A percentile compares a stretch with the other conserved stretches of the same genome.
Conservation (phyloP, 2,888 invertebrate genomes). For the Limnephilus lunatus region DNA sequence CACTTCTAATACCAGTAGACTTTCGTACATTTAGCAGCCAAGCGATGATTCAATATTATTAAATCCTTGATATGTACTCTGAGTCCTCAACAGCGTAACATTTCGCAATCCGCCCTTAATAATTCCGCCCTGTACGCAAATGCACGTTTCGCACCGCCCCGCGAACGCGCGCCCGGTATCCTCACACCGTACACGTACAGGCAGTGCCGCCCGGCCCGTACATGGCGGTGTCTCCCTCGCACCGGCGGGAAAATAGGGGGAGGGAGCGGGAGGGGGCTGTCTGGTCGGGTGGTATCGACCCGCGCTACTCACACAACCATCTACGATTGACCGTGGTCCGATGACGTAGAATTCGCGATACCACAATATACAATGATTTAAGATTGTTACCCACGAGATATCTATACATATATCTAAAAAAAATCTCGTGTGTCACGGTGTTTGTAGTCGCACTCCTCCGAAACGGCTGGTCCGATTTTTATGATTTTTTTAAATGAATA, state of each 20-base stretch:
- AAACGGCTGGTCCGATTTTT: too few species aligned
- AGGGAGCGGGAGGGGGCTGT: background rate
- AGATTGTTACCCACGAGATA: too few species aligned
- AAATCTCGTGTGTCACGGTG: too few species aligned
- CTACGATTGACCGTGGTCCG: background rate
- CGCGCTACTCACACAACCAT: background rate
- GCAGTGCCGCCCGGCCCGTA: slow-evolving; percentile 70
- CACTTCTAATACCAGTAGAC: too few species aligned
- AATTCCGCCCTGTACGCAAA: background rate
- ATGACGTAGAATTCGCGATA: background rate
- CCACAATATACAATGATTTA: background rate
- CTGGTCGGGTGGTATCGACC: background rate
- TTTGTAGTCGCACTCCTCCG: too few species aligned
- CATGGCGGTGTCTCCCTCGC: background rate
- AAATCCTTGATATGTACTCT: background rate
- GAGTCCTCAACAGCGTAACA: background rate
- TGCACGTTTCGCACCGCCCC: background rate
- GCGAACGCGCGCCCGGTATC: background rate
- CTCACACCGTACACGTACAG: slow-evolving; percentile 63
- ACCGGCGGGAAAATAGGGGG: slow-evolving; percentile 51
- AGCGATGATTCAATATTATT: background rate
- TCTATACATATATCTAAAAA: too few species aligned
- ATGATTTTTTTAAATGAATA: too few species aligned
- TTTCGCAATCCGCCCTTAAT: background rate
- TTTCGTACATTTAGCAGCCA: too few species aligned